Percentiles rank a stretch among this genome's conserved stretches.
phyloP scores from a whole-genome alignment of 2,888 invertebrate species.

The Drosophila cognata region DNA sequence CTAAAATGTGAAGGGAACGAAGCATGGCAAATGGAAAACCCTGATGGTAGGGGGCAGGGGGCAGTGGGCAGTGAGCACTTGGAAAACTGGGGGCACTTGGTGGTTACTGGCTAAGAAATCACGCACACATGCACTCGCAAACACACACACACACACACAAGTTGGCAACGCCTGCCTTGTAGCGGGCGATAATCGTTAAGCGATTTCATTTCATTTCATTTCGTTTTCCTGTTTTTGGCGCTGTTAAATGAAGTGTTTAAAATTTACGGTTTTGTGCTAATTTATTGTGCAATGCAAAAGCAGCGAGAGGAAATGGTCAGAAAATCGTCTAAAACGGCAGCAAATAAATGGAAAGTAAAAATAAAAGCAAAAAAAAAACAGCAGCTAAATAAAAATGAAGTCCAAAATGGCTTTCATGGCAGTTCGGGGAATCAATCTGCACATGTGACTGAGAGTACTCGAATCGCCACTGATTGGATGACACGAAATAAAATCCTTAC shows the following conservation, averaged over 20 bases:
- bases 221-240: slow-evolving; percentile 27
- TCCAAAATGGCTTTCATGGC: slow-evolving; percentile 48
- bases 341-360: slow-evolving; percentile 29
- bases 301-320: slow-evolving; percentile 9
- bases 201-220: slow-evolving; percentile 48
- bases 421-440: slow-evolving; percentile 66
- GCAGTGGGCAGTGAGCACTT: slow-evolving; percentile 5
- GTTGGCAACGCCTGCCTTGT: slow-evolving; percentile 35
- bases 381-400: slow-evolving; percentile 25
- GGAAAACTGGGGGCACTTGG: slow-evolving; percentile 6
- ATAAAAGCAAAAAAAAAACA: neutral
- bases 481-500: slow-evolving; percentile 64
- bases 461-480: slow-evolving; percentile 65
- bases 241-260: slow-evolving; percentile 74
- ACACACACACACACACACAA: neutral
- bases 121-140: slow-evolving; percentile 7
- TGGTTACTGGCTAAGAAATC: slow-evolving; percentile 32
- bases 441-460: slow-evolving; percentile 46
- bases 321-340: slow-evolving; percentile 18
- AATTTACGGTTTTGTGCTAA: slow-evolving; percentile 67
- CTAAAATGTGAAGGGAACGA: slow-evolving; percentile 16
- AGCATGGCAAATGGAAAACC: slow-evolving; percentile 32
- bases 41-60: slow-evolving; percentile 9
- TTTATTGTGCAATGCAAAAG: slow-evolving; percentile 57
- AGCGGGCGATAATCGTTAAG: slow-evolving; percentile 54